A percentile compares a stretch with the other conserved stretches of the same genome.
Evolutionary conservation across 1,140 invertebrate species (phyloP).

Genomic region (Anastrepha ludens): DNA sequence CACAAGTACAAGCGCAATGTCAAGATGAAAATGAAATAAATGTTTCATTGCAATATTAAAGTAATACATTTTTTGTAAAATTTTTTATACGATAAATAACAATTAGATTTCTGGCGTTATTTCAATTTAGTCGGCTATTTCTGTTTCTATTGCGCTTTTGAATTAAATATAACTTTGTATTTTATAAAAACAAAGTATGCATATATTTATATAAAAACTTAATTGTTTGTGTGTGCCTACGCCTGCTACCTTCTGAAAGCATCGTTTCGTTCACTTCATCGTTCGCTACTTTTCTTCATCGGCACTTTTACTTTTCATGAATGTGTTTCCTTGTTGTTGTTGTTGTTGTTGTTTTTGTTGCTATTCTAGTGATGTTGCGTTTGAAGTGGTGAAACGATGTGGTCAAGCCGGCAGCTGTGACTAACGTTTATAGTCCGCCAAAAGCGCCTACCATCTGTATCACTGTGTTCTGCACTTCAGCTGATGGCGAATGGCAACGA

Average conservation of each 20-base stretch:
- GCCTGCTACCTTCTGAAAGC: background rate
- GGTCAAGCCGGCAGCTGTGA: background rate
- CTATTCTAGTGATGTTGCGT: background rate
- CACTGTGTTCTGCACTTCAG: background rate
- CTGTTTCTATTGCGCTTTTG: background rate
- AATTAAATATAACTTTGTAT: conserved; percentile 18
- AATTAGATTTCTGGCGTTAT: background rate
- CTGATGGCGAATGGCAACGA: background rate
- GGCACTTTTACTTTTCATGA: conserved; percentile 26
- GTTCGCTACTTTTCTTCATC: background rate
- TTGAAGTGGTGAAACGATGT: background rate
- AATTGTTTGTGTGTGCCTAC: background rate
- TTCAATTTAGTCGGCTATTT: conserved; percentile 8
- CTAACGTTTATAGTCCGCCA: background rate
- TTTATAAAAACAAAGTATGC: background rate
- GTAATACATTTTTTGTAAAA: conserved; percentile 13
- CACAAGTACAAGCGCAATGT: background rate
- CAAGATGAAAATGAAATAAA: conserved; percentile 39
- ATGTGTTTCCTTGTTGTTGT: background rate
- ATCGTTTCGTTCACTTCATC: background rate
- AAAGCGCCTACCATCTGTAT: background rate
- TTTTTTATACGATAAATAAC: background rate
- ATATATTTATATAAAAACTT: background rate
- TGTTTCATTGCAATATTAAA: conserved; percentile 42
- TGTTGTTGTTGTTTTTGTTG: background rate